Base-by-base conservation (phyloP, 2,888 invertebrate species). In the Thalpophila matura region DNA sequence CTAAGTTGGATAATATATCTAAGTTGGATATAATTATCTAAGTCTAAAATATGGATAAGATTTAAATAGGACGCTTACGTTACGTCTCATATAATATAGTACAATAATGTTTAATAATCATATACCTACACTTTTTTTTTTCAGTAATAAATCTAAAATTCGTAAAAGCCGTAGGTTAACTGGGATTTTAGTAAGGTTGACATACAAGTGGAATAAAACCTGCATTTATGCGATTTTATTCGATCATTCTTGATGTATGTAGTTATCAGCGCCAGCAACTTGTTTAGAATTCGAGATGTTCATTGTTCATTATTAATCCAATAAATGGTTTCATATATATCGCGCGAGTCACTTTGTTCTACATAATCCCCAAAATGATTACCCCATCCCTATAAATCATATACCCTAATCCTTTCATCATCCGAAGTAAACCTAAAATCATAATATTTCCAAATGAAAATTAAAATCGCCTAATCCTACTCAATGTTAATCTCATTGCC, bases 401-500 rank as follows among this genome's bases (percentile, higher is more conserved):
- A 58, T 46, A 22, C 29, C n/a, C 53, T 22, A 62, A 67, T 62
- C 79, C 64, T 72, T 61, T 53, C 72, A 68, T 55, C 60, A 74
- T 20, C 10, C 40, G 16, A 12, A 33, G 29, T 29, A 10, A 37
- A 55, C 58, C 50, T 57, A 62, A 56, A 64, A 74, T 70, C 50
- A 77, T 73, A 68, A 77, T 54, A 74, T 58, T 63, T 63, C 46
- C 43, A 50, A 74, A 79, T 74, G 59, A 74, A 78, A 78, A 78
- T 78, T 79, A 78, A 78, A 80, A 78, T 62, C 47, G 54, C 47
- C 67, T 74, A 74, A 80, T 74, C 75, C 80, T 61, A 55, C 78
- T 80, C 68, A 72, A 79, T 79, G 79, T 69, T 77, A 80, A 80
- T 80, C 78, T 72, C 75, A 65, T 80, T 60, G 68, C 75, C 62